Evolutionary conservation across 2,888 invertebrate species (phyloP), one percentile per base, ranked within the genome.

Genomic region (Iselma pallidipennis): DNA sequence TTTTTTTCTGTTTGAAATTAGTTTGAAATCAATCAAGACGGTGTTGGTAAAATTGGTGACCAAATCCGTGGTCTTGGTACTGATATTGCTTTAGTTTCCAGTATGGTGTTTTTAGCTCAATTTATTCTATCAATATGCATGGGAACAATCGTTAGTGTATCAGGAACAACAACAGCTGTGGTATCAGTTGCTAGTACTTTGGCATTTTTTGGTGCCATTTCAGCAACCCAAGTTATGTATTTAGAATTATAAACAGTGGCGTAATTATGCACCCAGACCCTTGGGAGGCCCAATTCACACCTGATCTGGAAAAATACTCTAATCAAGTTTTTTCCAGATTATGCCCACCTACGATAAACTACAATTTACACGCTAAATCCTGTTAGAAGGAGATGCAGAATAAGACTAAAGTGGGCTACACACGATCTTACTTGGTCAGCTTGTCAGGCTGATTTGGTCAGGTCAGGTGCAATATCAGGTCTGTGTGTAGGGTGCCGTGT

Each of bases 81-180:
- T 0, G 97, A 98, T 79, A 90, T 98, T 0, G 97, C 96, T 0
- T 89, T 97, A 55, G 92, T 98, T 33, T 94, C 95, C 76, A 94
- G 94, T 77, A 97, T 97, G 91, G 96, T 82, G 10, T 98, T 98
- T 80, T 86, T 97, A 66, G 97, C 97, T 0, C 98, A 98, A 81
- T 94, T 97, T 75, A 85, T 94, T 33, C 86, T 98, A 10, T 96
- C 96, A 0, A 84, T 94, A 71, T 89, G 90, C 73, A 90, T 96
- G 88, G 95, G 96, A 0, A 87, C 90, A 25, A 91, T 97, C 53
- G 92, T 97, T 7, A 87, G 87, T 62, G 80, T 88, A 4, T 87
- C 89, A 0, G 93, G 94, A 42, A 92, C 94, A 54, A 96, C 96
- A 0, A 93, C 94, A 0, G 92, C 94, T 0, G 94, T 97, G 45